These are phyloP conservation scores for Rhagoletis zephyria DNA, from an alignment of 1,140 invertebrate species.

Conservation along the genomic window DNA sequence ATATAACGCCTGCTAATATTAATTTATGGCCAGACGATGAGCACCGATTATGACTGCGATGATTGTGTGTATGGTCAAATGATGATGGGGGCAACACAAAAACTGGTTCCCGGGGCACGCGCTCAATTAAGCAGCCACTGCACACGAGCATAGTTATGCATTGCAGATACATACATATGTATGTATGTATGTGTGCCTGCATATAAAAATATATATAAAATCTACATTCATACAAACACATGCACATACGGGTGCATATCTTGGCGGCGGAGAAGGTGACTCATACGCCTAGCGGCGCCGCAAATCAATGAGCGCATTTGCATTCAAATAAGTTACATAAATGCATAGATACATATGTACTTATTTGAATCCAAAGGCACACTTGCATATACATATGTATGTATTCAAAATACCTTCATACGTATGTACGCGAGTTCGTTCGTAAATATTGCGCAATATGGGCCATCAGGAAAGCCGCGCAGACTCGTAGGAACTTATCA, in stretches of 20 bases:
- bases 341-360: too few species aligned
- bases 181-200: neutral
- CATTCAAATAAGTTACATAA: too few species aligned
- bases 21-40: neutral
- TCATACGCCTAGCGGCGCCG: neutral
- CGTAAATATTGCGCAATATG: neutral
- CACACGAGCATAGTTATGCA: neutral
- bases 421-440: neutral
- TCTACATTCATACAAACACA: neutral
- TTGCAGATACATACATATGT: neutral
- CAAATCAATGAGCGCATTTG: neutral
- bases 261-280: neutral
- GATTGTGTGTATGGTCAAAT: neutral
- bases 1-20: slow-evolving; percentile 26
- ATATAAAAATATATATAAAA: too few species aligned
- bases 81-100: neutral
- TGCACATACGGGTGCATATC: neutral
- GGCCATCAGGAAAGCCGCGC: neutral
- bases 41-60: slow-evolving; percentile 3
- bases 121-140: slow-evolving; percentile 11
- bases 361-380: too few species aligned
- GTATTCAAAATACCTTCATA: too few species aligned
- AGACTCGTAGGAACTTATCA: neutral
- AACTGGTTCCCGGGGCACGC: slow-evolving; percentile 24
- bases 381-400: too few species aligned